phyloP scores from a whole-genome alignment of 1,140 invertebrate genomes.

The Matsumurasca onukii region DNA sequence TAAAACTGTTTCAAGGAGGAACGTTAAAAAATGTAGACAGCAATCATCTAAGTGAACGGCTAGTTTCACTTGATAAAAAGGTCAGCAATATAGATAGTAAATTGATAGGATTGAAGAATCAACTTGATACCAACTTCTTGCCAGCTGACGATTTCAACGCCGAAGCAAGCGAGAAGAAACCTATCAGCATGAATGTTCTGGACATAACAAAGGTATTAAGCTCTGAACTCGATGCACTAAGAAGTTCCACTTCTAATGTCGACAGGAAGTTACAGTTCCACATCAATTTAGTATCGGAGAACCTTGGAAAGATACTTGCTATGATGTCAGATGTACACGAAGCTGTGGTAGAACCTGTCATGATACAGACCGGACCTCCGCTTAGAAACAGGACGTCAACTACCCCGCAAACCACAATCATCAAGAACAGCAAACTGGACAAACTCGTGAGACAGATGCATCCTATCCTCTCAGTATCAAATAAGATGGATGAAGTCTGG shows the following conservation, averaged over 20 bases:
- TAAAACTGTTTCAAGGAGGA: slow-evolving; percentile 64
- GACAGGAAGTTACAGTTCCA: slow-evolving; percentile 83
- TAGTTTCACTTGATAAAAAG: slow-evolving; percentile 74
- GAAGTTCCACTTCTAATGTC: slow-evolving; percentile 71
- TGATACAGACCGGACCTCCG: slow-evolving; percentile 28
- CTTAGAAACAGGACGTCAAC: slow-evolving; percentile 46
- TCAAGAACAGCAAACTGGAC: slow-evolving; percentile 73
- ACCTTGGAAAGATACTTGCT: slow-evolving; percentile 69
- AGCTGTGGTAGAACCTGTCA: slow-evolving; percentile 64
- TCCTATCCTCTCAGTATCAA: slow-evolving; percentile 77
- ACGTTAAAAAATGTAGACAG: slow-evolving; percentile 44
- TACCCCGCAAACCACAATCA: slow-evolving; percentile 48
- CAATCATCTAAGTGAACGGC: slow-evolving; percentile 59
- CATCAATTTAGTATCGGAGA: slow-evolving; percentile 78
- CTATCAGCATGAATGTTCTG: slow-evolving; percentile 68
- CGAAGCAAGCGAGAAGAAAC: slow-evolving; percentile 81
- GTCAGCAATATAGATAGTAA: slow-evolving; percentile 79
- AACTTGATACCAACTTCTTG: slow-evolving; percentile 77
- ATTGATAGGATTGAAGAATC: slow-evolving; percentile 72
- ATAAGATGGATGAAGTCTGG: slow-evolving; percentile 88
- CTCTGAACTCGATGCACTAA: slow-evolving; percentile 70
- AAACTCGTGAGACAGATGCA: slow-evolving; percentile 73
- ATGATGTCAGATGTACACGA: slow-evolving; percentile 79
- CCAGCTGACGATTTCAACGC: slow-evolving; percentile 78
- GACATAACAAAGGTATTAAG: slow-evolving; percentile 78